These are phyloP conservation scores for Habroteleia sp. DNA, from an alignment of 2,888 invertebrate genomes.

Conservation along the genomic window DNA sequence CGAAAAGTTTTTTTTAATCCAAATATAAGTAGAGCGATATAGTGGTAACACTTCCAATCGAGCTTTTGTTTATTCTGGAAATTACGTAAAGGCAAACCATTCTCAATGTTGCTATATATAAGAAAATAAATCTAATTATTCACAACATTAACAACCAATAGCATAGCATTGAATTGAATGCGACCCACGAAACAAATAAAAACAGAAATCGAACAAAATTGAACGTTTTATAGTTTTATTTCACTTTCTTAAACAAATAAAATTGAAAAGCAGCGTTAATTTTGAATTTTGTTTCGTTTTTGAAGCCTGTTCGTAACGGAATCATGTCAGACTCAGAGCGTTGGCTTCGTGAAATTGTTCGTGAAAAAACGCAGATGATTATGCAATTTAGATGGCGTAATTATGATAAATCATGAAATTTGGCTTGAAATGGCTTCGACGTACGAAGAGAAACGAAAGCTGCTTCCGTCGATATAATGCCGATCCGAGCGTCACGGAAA, in stretches of 20 bases:
- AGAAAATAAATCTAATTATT: constrained; percentile 15
- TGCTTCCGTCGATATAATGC: constrained; percentile 23
- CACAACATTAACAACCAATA: background rate
- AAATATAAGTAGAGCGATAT: background rate
- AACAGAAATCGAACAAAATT: background rate
- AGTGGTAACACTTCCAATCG: constrained; percentile 5
- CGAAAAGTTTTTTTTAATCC: constrained; percentile 14
- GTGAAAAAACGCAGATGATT: constrained; percentile 11
- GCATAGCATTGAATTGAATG: constrained; percentile 1
- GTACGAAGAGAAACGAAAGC: constrained; percentile 34
- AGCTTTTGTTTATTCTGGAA: constrained; percentile 8
- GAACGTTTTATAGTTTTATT: constrained; percentile 3
- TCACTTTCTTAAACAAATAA: constrained; percentile 4
- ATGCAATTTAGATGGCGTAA: constrained; percentile 27
- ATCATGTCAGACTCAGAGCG: too few species aligned
- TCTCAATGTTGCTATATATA: constrained; percentile 6
- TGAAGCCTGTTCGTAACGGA: too few species aligned
- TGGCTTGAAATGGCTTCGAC: constrained; percentile 24
- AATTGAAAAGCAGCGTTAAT: background rate
- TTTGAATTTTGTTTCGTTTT: too few species aligned
- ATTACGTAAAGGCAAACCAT: background rate
- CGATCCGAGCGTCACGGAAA: constrained; percentile 38
- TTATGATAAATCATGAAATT: constrained; percentile 22
- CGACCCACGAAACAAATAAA: background rate
- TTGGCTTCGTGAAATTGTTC: background rate